phyloP scores from a whole-genome alignment of 2,888 invertebrate genomes.

The Aspidiotus rigidus region DNA sequence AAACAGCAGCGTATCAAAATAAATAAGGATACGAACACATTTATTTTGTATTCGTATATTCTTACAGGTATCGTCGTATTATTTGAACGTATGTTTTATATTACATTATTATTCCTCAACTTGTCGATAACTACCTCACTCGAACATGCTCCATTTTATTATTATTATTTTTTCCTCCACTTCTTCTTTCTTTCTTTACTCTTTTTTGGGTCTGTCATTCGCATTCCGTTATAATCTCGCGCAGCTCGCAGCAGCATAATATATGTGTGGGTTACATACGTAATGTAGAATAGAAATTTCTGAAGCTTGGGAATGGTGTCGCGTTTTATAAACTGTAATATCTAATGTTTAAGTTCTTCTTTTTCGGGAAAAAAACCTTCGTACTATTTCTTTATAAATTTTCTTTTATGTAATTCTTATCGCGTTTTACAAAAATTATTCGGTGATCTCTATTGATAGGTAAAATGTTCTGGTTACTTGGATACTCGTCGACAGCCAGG shows the following conservation, averaged over 20 bases:
- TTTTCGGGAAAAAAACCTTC: not conserved
- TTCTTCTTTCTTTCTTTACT: too few species aligned
- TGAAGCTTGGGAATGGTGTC: not conserved
- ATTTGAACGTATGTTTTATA: conserved; percentile 1
- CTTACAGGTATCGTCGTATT: too few species aligned
- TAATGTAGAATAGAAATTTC: not conserved
- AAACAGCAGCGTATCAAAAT: not conserved
- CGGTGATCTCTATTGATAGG: not conserved
- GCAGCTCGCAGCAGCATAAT: too few species aligned
- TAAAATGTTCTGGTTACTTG: conserved; percentile 6
- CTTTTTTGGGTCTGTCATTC: too few species aligned
- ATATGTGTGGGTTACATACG: too few species aligned
- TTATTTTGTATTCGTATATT: too few species aligned
- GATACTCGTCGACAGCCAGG: not conserved
- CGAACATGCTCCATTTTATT: conserved; percentile 3
- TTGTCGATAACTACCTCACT: conserved; percentile 14
- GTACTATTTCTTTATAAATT: not conserved
- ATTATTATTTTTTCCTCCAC: not conserved
- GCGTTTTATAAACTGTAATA: not conserved
- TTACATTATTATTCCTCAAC: conserved; percentile 5
- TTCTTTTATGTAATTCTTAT: not conserved
- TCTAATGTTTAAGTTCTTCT: not conserved
- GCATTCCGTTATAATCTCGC: too few species aligned
- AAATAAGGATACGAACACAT: conserved; percentile 8
- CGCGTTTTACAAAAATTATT: not conserved